Evolutionary conservation across 2,797 vertebrate genomes (phyloP), one percentile per base, ranked within the genome.

Genomic region (Scolopax rusticola): DNA sequence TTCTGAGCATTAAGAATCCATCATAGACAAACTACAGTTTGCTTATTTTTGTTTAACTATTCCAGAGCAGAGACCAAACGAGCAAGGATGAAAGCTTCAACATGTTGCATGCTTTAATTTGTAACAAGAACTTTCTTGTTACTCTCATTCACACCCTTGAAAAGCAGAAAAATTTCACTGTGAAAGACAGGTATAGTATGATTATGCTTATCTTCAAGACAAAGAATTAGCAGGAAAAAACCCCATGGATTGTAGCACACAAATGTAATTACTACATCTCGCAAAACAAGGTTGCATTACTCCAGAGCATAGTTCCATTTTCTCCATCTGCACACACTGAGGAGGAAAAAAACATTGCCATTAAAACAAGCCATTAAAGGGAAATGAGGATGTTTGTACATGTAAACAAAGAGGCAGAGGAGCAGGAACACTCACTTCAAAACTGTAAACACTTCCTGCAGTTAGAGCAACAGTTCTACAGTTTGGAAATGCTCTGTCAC

Each of bases 61-160:
- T 96, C 82, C 97, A 98, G 97, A 98, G 97, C 89, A 98, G 97
- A 98, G 98, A 97, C 63, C 96, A 97, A 94, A 96, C 61, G 16
- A 96, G 98, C 80, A 98, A 98, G 57, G 98, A 99, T 63, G 98
- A 98, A 90, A 98, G 98, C 75, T 98, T 98, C 97, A 98, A 97
- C 59, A 98, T 96, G 54, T 96, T 99, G 96, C 98, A 98, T 90
- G 96, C 94, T 81, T 98, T 99, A 67, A 98, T 99, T 97, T 98
- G 98, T 96, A 98, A 99, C 96, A 98, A 98, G 97, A 96, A 98
- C 91, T 99, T 99, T 97, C 98, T 99, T 87, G 98, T 98, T 51
- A 98, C 98, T 41, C 98, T 99, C 96, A 98, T 99, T 93, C 99
- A 99, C 86, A 98, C 98, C 45, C 97, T 99, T 89, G 99, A 99